phyloP scores from a whole-genome alignment of 2,113 vertebrate species.

The Oceanites oceanicus region DNA sequence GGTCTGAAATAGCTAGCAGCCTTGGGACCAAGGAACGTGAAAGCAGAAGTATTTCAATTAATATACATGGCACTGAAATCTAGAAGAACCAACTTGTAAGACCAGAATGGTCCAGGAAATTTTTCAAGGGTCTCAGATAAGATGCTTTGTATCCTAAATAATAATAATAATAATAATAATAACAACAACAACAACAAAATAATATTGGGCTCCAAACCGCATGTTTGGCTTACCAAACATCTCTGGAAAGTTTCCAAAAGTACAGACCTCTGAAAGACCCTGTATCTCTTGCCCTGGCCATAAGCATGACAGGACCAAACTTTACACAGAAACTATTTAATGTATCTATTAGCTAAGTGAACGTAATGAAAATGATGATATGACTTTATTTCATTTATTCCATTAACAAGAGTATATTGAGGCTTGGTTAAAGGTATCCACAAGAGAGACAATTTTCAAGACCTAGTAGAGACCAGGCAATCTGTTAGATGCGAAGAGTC shows the following conservation, averaged over 20 bases:
- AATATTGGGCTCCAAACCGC: background rate
- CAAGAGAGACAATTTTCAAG: background rate
- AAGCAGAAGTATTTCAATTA: background rate
- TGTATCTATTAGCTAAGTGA: background rate
- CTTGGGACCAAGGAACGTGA: background rate
- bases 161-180: too few species aligned
- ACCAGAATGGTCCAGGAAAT: background rate
- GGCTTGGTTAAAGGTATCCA: background rate
- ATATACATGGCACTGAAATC: background rate
- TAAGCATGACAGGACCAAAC: background rate
- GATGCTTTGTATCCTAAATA: background rate
- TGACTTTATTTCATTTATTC: background rate
- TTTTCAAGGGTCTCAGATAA: background rate
- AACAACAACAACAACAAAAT: too few species aligned
- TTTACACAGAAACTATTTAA: background rate
- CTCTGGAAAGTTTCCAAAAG: background rate
- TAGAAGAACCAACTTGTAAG: background rate
- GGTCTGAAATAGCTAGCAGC: background rate
- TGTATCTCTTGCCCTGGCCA: too few species aligned
- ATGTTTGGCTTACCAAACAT: background rate
- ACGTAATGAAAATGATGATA: accelerated
- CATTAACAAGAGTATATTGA: background rate
- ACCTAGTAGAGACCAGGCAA: background rate
- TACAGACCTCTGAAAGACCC: background rate
- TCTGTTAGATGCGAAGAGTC: background rate